These are phyloP conservation scores for Chascanopsetta lugubris DNA, from an alignment of 2,113 vertebrate species.

Conservation along the genomic window DNA sequence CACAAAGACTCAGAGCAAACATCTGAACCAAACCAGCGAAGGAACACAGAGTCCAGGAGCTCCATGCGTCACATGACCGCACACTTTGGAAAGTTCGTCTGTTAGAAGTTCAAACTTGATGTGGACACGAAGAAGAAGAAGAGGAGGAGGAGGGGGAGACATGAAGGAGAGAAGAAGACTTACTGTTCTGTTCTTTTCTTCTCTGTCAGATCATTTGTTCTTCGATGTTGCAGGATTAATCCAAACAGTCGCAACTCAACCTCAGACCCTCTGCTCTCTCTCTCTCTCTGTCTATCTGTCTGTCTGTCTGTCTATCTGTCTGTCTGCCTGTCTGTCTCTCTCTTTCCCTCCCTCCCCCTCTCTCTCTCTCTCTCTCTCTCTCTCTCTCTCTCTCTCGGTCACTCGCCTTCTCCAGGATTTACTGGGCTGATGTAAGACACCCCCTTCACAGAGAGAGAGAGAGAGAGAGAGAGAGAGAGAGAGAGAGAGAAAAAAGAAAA, in stretches of 20 bases:
- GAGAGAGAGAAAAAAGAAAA: slow-evolving; percentile 40
- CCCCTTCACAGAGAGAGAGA: slow-evolving; percentile 76
- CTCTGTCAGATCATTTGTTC: slow-evolving; percentile 80
- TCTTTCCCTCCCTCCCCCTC: slow-evolving; percentile 24
- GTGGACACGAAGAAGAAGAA: not conserved
- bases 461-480: slow-evolving; percentile 34
- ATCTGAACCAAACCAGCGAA: no score
- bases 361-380: slow-evolving; percentile 42
- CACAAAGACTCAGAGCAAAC: no score
- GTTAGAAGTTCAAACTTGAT: not conserved
- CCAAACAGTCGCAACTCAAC: no score
- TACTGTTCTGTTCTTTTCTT: slow-evolving; percentile 66
- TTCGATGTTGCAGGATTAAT: slow-evolving; percentile 57
- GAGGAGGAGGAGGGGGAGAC: not conserved
- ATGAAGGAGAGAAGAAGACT: slow-evolving; percentile 45
- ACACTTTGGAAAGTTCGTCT: no score
- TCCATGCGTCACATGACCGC: no score
- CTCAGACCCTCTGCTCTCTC: slow-evolving; percentile 47
- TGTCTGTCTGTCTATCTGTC: slow-evolving; percentile 49
- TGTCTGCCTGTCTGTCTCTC: slow-evolving; percentile 42
- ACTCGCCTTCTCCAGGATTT: slow-evolving; percentile 56
- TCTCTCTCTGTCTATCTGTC: slow-evolving; percentile 30
- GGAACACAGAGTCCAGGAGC: no score
- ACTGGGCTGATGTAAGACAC: slow-evolving; percentile 94
- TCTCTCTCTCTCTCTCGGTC: slow-evolving; percentile 32